phyloP scores from a whole-genome alignment of 1,140 invertebrate genomes.

The Sycophila sp. region DNA sequence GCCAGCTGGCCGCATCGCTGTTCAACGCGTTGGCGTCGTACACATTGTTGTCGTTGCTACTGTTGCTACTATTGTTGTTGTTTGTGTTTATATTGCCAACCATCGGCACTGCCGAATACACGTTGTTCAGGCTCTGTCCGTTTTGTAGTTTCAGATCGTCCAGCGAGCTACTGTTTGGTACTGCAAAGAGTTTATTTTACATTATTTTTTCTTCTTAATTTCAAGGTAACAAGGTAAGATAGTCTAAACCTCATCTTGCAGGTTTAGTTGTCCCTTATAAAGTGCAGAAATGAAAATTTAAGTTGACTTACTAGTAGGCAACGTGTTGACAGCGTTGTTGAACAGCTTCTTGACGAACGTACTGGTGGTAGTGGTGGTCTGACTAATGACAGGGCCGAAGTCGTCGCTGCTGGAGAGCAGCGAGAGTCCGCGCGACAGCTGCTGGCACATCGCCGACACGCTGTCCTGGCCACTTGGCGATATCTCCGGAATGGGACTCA shows the following conservation, averaged over 20 bases:
- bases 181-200: slow-evolving; percentile 41
- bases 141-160: slow-evolving; percentile 61
- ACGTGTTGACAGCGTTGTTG: slow-evolving; percentile 43
- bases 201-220: neutral
- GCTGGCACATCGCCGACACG: slow-evolving; percentile 88
- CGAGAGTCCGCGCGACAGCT: slow-evolving; percentile 84
- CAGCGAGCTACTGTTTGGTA: slow-evolving; percentile 57
- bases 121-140: slow-evolving; percentile 42
- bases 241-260: too few species aligned
- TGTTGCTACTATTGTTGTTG: slow-evolving; percentile 36
- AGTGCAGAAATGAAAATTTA: neutral
- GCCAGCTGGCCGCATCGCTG: slow-evolving; percentile 49
- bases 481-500: slow-evolving; percentile 84
- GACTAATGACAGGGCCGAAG: slow-evolving; percentile 64
- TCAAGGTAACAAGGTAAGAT: too few species aligned
- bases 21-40: slow-evolving; percentile 31
- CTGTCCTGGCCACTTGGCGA: slow-evolving; percentile 78
- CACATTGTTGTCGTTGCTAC: slow-evolving; percentile 33
- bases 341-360: slow-evolving; percentile 57
- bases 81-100: slow-evolving; percentile 45
- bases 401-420: slow-evolving; percentile 78
- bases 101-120: neutral
- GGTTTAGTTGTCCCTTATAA: too few species aligned
- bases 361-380: slow-evolving; percentile 48
- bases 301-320: slow-evolving; percentile 11